A percentile compares a stretch with the other conserved stretches of the same genome.
Conservation (phyloP, 2,113 vertebrate species). For the Strigops habroptila region DNA sequence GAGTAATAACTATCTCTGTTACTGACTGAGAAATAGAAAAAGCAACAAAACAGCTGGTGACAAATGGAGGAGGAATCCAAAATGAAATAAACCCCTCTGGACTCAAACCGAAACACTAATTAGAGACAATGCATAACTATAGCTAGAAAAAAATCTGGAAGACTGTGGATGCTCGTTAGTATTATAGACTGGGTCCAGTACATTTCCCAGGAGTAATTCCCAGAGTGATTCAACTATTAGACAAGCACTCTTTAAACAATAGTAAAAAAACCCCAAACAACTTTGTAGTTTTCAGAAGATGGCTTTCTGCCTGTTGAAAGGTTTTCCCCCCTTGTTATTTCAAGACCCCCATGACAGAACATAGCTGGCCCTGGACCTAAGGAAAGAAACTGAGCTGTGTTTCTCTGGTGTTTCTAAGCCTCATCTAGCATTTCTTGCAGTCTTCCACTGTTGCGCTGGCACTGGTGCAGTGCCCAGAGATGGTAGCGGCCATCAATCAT, state of each 20-base stretch:
- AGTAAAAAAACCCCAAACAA: not conserved
- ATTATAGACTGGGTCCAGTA: not conserved
- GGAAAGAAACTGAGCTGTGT: not conserved
- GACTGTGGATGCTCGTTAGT: not conserved
- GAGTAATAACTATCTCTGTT: not conserved
- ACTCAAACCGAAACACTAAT: not conserved
- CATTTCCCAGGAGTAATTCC: not conserved
- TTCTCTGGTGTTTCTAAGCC: constrained; percentile 10
- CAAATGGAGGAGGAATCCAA: not conserved
- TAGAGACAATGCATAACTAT: not conserved
- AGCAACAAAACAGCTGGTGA: not conserved
- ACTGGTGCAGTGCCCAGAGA: not conserved
- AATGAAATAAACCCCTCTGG: not conserved
- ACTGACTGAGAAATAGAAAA: not conserved
- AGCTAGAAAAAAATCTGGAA: not conserved
- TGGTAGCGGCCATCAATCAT: not conserved
- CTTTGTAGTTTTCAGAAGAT: not conserved
- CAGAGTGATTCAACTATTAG: not conserved
- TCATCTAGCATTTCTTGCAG: not conserved
- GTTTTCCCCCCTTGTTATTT: not conserved
- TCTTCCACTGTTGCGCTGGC: not conserved
- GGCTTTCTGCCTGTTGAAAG: not conserved
- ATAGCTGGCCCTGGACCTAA: constrained; percentile 25
- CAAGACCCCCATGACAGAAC: not conserved
- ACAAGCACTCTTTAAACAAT: not conserved